A percentile compares a stretch with the other conserved stretches of the same genome.
Conservation (phyloP, 2,888 invertebrate species). For the Lacanobia wlatinum region DNA sequence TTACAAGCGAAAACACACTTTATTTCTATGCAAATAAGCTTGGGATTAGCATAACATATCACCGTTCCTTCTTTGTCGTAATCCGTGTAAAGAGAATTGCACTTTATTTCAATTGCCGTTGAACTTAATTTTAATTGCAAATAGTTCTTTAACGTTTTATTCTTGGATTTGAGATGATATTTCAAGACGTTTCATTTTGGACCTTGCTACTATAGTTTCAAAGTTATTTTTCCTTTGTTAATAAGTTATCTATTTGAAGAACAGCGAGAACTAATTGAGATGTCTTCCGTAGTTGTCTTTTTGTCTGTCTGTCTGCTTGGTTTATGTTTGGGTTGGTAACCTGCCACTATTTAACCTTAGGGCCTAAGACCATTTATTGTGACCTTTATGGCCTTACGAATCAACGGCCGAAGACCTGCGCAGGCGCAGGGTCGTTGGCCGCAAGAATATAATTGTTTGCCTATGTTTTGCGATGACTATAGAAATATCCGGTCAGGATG, state of each 20-base stretch:
- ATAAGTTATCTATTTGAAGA: conserved; percentile 80
- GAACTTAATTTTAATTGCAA: conserved; percentile 64
- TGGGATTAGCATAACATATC: conserved; percentile 72
- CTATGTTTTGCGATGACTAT: conserved; percentile 9
- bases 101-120: conserved; percentile 50
- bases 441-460: conserved; percentile 3
- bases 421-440: conserved; percentile 18
- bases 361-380: conserved; percentile 26
- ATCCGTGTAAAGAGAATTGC: conserved; percentile 34
- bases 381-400: conserved; percentile 34
- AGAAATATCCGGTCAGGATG: too few species aligned
- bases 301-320: conserved; percentile 77
- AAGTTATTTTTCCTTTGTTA: conserved; percentile 64
- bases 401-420: conserved; percentile 36
- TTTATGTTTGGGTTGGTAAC: conserved; percentile 58
- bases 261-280: conserved; percentile 88
- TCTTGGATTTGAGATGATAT: conserved; percentile 70
- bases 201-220: conserved; percentile 43
- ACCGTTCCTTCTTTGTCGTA: conserved; percentile 51
- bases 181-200: conserved; percentile 52
- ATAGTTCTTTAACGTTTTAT: conserved; percentile 68
- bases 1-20: conserved; percentile 52
- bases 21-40: conserved; percentile 61
- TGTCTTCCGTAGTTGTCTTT: conserved; percentile 79
- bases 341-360: conserved; percentile 54